Percentiles rank a stretch among this genome's conserved stretches.
These are phyloP conservation scores for Uromys caudimaculatus DNA, from an alignment of 2,797 vertebrate genomes.

Conservation along the genomic window DNA sequence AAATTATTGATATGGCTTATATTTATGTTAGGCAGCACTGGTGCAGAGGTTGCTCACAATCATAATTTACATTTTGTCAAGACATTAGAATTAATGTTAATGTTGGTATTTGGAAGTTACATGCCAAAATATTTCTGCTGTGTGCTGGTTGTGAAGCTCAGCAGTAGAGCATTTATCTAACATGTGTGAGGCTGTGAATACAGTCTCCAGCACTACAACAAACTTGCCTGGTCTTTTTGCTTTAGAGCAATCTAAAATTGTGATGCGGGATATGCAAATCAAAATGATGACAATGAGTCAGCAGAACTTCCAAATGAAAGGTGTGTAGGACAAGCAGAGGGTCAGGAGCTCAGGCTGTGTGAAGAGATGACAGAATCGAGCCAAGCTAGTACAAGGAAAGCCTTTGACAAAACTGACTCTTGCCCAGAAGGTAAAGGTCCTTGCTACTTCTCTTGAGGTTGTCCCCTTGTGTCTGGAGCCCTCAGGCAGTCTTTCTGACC, in stretches of 20 bases:
- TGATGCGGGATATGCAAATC: background rate
- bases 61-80: slow-evolving; percentile 22
- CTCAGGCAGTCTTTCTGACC: background rate
- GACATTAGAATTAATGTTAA: background rate
- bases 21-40: background rate
- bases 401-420: background rate
- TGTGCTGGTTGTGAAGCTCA: background rate
- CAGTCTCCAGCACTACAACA: background rate
- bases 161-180: background rate
- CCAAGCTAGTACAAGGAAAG: background rate
- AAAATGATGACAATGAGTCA: slow-evolving; percentile 26
- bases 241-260: background rate
- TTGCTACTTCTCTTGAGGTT: background rate
- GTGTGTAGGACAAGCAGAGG: background rate
- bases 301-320: slow-evolving; percentile 42
- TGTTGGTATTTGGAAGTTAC: background rate
- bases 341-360: background rate
- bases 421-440: background rate
- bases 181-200: background rate
- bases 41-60: background rate
- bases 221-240: background rate
- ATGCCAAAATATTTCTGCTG: background rate
- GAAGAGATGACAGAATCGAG: background rate
- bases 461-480: background rate
- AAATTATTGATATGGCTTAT: background rate